Evolutionary conservation across 2,888 invertebrate species (phyloP).

Genomic region (Marronus borbonicus): DNA sequence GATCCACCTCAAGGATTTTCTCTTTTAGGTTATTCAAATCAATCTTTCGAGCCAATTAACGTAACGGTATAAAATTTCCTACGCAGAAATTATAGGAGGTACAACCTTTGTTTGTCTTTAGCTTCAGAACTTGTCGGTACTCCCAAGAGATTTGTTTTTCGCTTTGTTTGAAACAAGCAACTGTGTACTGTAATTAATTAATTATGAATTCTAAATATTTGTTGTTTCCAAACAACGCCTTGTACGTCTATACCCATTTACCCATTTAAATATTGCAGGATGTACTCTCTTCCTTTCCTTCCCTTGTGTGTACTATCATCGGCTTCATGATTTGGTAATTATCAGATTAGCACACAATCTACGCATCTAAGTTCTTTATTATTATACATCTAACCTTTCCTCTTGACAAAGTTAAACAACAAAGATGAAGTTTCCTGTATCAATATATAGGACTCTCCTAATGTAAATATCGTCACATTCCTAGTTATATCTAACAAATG

Average conservation of each 20-base stretch:
- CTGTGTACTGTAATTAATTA: neutral
- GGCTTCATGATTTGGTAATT: slow-evolving; percentile 21
- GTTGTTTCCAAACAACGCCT: slow-evolving; percentile 4
- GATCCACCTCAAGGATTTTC: too few species aligned
- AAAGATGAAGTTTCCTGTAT: neutral
- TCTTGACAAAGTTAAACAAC: neutral
- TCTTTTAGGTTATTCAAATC: too few species aligned
- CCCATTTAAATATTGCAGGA: neutral
- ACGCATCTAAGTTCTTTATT: neutral
- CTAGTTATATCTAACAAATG: too few species aligned
- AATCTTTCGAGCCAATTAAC: neutral
- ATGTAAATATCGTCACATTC: slow-evolving; percentile 4
- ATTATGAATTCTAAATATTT: slow-evolving; percentile 26
- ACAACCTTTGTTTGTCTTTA: neutral
- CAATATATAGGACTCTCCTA: neutral
- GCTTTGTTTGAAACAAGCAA: neutral
- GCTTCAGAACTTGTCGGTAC: neutral
- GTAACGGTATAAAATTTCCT: neutral
- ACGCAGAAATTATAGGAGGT: too few species aligned
- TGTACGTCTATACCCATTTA: neutral
- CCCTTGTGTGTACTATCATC: neutral
- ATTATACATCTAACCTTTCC: neutral
- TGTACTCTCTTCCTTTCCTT: neutral
- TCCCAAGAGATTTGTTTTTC: neutral
- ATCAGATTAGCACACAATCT: slow-evolving; percentile 16